phyloP scores from a whole-genome alignment of 1,140 invertebrate genomes.

The Arctopsyche grandis region DNA sequence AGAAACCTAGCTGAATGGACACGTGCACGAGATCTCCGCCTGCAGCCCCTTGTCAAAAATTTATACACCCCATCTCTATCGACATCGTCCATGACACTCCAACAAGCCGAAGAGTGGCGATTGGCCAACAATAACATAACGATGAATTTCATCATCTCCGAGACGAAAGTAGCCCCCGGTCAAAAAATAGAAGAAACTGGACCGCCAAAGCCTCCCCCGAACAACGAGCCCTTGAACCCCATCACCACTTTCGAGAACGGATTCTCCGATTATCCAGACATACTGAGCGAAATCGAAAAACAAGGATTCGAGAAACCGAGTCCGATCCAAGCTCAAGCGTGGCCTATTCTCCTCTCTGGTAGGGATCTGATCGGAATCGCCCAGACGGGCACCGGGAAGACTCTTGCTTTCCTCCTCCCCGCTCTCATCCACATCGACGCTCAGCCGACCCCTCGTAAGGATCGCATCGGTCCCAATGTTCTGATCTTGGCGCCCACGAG shows the following conservation, averaged over 20 bases:
- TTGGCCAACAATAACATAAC: conserved; percentile 77
- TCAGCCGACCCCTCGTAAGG: conserved; percentile 74
- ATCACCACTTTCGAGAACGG: conserved; percentile 86
- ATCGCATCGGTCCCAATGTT: conserved; percentile 84
- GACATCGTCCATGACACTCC: conserved; percentile 72
- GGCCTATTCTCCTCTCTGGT: conserved; percentile 87
- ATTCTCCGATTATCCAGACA: conserved; percentile 84
- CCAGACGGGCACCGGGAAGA: conserved; percentile 92
- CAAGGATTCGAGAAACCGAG: conserved; percentile 86
- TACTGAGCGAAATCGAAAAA: conserved; percentile 83
- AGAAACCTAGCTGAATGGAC: conserved; percentile 60
- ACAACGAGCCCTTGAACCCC: conserved; percentile 80
- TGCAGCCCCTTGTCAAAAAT: conserved; percentile 78
- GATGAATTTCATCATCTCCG: conserved; percentile 66
- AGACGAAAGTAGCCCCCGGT: neutral
- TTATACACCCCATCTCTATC: conserved; percentile 85
- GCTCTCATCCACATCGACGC: conserved; percentile 89
- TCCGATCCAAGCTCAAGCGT: conserved; percentile 91
- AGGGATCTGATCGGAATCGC: conserved; percentile 93
- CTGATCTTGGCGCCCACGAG: conserved; percentile 90
- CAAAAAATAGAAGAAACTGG: conserved; percentile 38
- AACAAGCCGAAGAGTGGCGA: conserved; percentile 73
- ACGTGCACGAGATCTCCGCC: conserved; percentile 70
- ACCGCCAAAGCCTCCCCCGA: conserved; percentile 52
- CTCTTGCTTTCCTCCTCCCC: conserved; percentile 89